Base-by-base conservation (phyloP, 1,140 invertebrate genomes). In the Prorops nasuta region DNA sequence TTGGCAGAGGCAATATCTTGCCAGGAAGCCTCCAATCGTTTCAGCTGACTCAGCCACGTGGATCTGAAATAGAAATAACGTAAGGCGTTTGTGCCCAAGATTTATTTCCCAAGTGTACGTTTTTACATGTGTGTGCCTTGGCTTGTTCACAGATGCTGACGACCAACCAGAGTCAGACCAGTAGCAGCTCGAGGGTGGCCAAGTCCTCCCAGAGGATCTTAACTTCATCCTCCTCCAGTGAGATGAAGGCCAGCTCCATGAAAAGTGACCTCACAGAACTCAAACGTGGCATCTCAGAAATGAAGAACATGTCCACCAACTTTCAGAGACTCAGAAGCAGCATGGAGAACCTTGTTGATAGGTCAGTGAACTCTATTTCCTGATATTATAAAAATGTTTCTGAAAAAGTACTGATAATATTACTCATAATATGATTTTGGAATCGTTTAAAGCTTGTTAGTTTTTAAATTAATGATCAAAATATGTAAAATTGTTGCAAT, bases 231-330 rank as follows among this genome's bases (percentile, higher is more conserved):
- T 72, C 71, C 3, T 73, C 67, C 40, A 72, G 68, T 66, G 76
- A 79, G 63, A 75, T 79, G 69, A 79, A 79, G 60, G 68, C 78
- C 12, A 78, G 71, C 55, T 76, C 74, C n/a, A 69, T 80, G 57
- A 80, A 80, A 59, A 79, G 73, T 48, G 80, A 80, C 55, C 66
- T 82, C 2, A 80, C 75, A 31, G 80, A 83, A 58, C 66, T 82
- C 14, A 76, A 82, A 44, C 75, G 78, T 12, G 77, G 79, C 42
- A 82, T 82, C 58, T 79, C 79, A 0, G 80, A 81, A 61, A 81
- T 83, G 80, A 82, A 82, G 64, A 80, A 79, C 42, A 73, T 80
- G 14, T 78, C 76, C 1, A 69, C 66, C 1, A 76, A 76, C n/a
- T 76, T 77, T 3, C 68, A 72, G 40, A 54, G 71, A 18, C 44